Percentiles rank a stretch among this genome's conserved stretches.
These are phyloP conservation scores for Pecten maximus DNA, from an alignment of 2,888 invertebrate species.

Conservation along the genomic window DNA sequence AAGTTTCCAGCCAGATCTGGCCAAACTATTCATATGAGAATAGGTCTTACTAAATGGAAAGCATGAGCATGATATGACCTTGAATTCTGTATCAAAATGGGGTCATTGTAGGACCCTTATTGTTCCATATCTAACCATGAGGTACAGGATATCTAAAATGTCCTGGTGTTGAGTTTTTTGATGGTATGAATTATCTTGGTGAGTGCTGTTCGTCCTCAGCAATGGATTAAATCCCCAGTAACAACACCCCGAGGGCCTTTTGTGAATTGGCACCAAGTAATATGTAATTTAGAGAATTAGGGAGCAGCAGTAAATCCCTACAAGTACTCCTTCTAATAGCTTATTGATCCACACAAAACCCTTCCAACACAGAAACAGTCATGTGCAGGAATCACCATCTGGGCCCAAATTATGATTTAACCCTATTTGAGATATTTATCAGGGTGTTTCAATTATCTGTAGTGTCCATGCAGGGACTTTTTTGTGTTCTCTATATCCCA, in stretches of 20 bases:
- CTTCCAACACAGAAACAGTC: not conserved
- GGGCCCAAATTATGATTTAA: not conserved
- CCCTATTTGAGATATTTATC: constrained; percentile 5
- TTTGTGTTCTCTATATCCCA: constrained; percentile 8
- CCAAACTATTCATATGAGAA: no score
- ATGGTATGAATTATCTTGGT: no score
- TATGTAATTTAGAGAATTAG: constrained; percentile 9
- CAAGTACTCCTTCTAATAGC: not conserved
- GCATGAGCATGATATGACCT: no score
- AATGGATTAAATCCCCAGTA: not conserved
- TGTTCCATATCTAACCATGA: no score
- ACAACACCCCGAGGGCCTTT: not conserved
- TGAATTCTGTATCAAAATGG: no score
- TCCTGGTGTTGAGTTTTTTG: no score
- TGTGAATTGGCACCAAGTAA: constrained; percentile 1
- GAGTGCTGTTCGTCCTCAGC: not conserved
- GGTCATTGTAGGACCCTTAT: no score
- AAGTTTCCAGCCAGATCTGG: no score
- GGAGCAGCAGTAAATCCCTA: constrained; percentile 4
- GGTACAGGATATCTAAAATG: no score
- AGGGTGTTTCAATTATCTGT: constrained; percentile 4
- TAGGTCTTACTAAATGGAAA: no score
- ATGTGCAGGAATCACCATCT: constrained; percentile 34
- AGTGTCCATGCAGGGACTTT: constrained; percentile 15
- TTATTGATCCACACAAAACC: constrained; percentile 1